Evolutionary conservation across 2,888 invertebrate species (phyloP).

Genomic region (Tinea trinotella): DNA sequence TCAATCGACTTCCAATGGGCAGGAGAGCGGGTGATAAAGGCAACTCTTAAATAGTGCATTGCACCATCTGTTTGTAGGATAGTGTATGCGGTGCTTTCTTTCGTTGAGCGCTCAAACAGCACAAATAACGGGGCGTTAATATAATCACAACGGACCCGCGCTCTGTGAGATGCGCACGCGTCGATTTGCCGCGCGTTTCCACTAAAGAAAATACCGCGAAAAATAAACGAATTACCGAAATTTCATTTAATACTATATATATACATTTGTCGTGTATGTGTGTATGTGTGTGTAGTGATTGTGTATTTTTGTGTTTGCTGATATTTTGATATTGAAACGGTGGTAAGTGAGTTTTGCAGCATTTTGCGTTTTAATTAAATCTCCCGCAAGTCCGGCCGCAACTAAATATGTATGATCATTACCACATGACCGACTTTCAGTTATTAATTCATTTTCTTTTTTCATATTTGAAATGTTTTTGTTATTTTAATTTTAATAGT

Average conservation of each 20-base stretch:
- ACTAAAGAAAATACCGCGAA: background rate
- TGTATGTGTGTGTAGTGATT: background rate
- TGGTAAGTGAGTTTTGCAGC: constrained; percentile 4
- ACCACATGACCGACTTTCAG: constrained; percentile 8
- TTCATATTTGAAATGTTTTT: too few relatives aligned
- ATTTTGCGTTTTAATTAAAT: background rate
- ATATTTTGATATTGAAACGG: background rate
- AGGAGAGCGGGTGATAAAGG: too few relatives aligned
- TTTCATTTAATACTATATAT: background rate
- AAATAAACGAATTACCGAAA: background rate
- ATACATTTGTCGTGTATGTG: background rate
- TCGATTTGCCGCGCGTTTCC: constrained; percentile 15
- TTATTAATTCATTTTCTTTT: too few relatives aligned
- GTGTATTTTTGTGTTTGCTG: background rate
- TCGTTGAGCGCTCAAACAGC: constrained; percentile 30
- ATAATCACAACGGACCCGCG: constrained; percentile 21
- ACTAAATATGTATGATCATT: background rate
- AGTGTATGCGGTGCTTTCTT: constrained; percentile 35
- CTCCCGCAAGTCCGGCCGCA: background rate
- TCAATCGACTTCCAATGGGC: too few relatives aligned
- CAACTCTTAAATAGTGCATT: too few relatives aligned
- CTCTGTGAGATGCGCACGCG: constrained; percentile 35
- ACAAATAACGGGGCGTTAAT: constrained; percentile 49
- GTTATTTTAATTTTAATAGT: too few relatives aligned
- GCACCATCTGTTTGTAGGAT: background rate